Conservation (phyloP, 1,140 invertebrate genomes). For the Achroia grisella region DNA sequence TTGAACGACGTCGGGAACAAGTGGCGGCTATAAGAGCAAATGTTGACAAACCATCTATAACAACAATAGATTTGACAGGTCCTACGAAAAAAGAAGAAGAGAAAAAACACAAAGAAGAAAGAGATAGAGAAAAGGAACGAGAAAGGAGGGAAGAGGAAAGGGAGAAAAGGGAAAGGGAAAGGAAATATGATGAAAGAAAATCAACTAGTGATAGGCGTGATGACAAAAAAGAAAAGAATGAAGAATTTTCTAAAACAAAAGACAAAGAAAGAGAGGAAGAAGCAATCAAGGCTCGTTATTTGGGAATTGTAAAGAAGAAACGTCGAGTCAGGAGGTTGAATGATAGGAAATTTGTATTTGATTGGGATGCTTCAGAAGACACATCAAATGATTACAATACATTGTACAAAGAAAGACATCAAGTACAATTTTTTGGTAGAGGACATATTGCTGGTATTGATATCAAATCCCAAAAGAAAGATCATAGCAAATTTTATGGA, state of each 20-base stretch:
- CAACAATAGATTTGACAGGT: conserved; percentile 65
- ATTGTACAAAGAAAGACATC: conserved; percentile 96
- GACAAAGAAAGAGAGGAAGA: conserved; percentile 94
- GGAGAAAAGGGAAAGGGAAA: conserved; percentile 56
- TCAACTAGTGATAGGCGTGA: conserved; percentile 44
- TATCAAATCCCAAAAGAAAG: conserved; percentile 96
- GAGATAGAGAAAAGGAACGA: conserved; percentile 47
- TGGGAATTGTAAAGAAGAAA: conserved; percentile 97
- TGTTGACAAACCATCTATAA: conserved; percentile 49
- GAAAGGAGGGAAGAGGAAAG: conserved; percentile 45
- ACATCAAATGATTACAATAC: conserved; percentile 98
- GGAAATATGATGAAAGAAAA: conserved; percentile 58
- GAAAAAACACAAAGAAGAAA: conserved; percentile 50
- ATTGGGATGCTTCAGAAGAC: conserved; percentile 99
- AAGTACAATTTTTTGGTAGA: conserved; percentile 97
- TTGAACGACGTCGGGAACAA: conserved; percentile 91
- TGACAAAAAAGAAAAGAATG: conserved; percentile 62
- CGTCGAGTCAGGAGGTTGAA: conserved; percentile 93
- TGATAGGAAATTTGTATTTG: conserved; percentile 99
- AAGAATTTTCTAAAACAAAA: conserved; percentile 79
- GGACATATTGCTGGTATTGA: conserved; percentile 99
- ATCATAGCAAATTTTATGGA: conserved; percentile 98
- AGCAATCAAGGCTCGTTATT: conserved; percentile 95
- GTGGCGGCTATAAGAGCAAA: conserved; percentile 78
- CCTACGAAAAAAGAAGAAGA: conserved; percentile 60